These are phyloP conservation scores for Leptobrachium ailaonicum DNA, from an alignment of 2,113 vertebrate genomes.

Conservation along the genomic window DNA sequence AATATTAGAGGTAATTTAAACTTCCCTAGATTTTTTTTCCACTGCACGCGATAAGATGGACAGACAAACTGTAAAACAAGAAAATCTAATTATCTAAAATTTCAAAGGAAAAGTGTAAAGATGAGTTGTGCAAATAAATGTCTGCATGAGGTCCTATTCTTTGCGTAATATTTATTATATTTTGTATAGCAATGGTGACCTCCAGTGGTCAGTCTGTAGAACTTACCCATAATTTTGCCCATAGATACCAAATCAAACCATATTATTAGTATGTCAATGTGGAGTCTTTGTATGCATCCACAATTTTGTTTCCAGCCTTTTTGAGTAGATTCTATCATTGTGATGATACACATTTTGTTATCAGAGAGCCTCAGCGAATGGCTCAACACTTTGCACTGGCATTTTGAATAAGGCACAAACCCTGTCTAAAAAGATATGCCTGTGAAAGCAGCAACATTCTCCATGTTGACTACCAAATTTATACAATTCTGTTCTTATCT, in stretches of 20 bases:
- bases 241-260: neutral
- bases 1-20: conserved; percentile 34
- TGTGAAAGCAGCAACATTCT: neutral
- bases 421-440: neutral
- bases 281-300: too few species aligned
- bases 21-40: conserved; percentile 28
- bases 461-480: too few species aligned
- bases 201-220: conserved; percentile 16
- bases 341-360: too few species aligned
- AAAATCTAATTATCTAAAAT: neutral
- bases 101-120: neutral
- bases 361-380: too few species aligned
- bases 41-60: conserved; percentile 37
- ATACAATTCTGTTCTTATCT: too few species aligned
- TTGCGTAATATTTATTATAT: neutral
- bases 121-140: conserved; percentile 35
- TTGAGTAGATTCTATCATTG: neutral
- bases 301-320: neutral
- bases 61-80: conserved; percentile 23
- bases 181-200: conserved; percentile 12
- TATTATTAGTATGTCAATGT: neutral
- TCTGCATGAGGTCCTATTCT: conserved; percentile 10
- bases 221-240: neutral
- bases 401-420: conserved; percentile 42
- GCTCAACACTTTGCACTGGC: neutral